phyloP scores from a whole-genome alignment of 1,140 invertebrate species.

The Eurytemora carolleeae region DNA sequence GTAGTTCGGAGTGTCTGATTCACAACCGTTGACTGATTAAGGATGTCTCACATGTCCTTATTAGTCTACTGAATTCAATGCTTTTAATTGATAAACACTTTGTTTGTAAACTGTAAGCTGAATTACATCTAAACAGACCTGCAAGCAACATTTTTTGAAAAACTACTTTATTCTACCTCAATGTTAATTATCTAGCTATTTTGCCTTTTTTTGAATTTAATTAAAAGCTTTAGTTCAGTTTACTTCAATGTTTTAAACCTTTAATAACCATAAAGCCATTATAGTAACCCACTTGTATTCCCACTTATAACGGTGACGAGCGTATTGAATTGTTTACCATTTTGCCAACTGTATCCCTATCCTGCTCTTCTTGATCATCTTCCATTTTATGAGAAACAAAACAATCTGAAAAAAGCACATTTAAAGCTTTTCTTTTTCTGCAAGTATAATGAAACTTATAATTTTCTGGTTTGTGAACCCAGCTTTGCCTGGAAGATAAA shows the following conservation, averaged over 20 bases:
- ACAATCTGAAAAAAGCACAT: too few species aligned
- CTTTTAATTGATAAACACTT: not conserved
- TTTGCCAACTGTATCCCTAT: not conserved
- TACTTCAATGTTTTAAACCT: not conserved
- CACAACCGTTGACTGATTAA: not conserved
- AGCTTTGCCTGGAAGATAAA: too few species aligned
- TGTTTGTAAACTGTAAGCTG: too few species aligned
- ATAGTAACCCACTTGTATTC: too few species aligned
- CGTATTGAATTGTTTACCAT: too few species aligned
- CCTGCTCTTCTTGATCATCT: not conserved
- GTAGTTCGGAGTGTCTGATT: not conserved
- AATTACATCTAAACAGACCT: too few species aligned
- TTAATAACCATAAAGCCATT: not conserved
- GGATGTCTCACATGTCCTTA: not conserved
- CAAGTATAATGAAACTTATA: too few species aligned
- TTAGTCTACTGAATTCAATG: not conserved
- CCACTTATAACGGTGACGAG: too few species aligned
- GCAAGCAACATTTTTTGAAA: too few species aligned
- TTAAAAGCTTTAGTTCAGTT: not conserved
- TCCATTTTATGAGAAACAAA: too few species aligned
- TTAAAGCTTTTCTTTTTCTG: too few species aligned
- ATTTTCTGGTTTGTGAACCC: too few species aligned
- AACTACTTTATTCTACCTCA: not conserved
- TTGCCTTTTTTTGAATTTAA: not conserved
- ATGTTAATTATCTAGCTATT: not conserved